Conservation (phyloP, 2,797 vertebrate species). For the Picus viridis region DNA sequence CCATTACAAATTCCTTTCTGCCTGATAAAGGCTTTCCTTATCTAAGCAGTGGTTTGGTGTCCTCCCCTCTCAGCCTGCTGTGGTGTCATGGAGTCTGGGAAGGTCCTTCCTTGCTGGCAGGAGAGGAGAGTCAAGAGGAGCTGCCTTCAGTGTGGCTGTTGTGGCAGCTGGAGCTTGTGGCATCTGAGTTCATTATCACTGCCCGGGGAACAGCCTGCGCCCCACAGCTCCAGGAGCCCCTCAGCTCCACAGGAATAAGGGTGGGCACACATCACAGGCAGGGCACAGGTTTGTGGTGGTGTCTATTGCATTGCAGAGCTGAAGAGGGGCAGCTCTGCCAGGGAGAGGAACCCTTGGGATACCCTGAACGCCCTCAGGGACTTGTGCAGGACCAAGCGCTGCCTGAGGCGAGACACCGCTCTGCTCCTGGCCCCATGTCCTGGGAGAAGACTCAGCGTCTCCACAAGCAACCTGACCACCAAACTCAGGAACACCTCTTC, state of each 20-base stretch:
- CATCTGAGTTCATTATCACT: fast-evolving
- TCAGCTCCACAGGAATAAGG: background rate
- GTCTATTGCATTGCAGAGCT: background rate
- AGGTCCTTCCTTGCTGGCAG: background rate
- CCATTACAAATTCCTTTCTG: slow-evolving; percentile 52
- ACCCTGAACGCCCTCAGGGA: background rate
- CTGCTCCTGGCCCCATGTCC: background rate
- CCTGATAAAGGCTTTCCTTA: slow-evolving; percentile 59
- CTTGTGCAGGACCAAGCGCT: background rate
- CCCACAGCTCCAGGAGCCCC: fast-evolving
- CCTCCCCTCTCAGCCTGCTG: background rate
- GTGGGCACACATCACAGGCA: background rate
- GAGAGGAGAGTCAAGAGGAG: background rate
- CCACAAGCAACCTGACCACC: background rate
- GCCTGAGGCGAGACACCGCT: background rate
- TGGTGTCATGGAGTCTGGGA: background rate
- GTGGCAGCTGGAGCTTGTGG: background rate
- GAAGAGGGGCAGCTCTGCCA: background rate
- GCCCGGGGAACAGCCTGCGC: background rate
- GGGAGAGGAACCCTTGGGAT: background rate
- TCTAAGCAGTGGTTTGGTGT: slow-evolving; percentile 59
- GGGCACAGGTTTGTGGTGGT: fast-evolving
- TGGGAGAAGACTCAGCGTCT: background rate
- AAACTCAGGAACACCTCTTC: background rate
- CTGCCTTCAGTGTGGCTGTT: background rate